phyloP scores from a whole-genome alignment of 2,888 invertebrate species.

The Plusia festucae region DNA sequence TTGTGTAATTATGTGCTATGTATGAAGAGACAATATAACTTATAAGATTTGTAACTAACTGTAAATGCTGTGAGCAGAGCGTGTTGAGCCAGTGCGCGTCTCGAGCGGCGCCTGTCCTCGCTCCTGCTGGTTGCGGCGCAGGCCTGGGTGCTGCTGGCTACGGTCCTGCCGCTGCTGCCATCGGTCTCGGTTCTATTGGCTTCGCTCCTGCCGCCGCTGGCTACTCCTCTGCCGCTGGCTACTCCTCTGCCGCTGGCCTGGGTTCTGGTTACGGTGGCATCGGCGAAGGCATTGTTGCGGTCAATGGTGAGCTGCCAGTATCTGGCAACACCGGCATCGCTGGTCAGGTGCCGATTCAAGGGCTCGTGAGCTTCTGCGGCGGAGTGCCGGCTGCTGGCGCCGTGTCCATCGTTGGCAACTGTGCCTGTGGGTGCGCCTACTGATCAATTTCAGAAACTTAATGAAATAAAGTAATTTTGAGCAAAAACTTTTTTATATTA shows the following conservation, averaged over 20 bases:
- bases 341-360: no score
- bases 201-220: slow-evolving; percentile 5
- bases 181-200: slow-evolving; percentile 1
- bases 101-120: not conserved
- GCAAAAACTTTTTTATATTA: no score
- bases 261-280: slow-evolving; percentile 44
- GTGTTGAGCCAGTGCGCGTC: slow-evolving; percentile 44
- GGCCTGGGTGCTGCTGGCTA: slow-evolving; percentile 1
- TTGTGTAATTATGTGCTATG: not conserved
- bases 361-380: slow-evolving; percentile 49
- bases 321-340: no score
- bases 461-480: no score
- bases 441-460: no score
- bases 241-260: not conserved
- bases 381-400: slow-evolving; percentile 33
- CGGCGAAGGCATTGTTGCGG: slow-evolving; percentile 56
- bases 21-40: not conserved
- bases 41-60: not conserved
- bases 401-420: slow-evolving; percentile 33
- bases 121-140: slow-evolving; percentile 8
- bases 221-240: no score
- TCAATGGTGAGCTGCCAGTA: slow-evolving; percentile 52
- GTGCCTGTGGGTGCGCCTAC: slow-evolving; percentile 32
- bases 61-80: slow-evolving; percentile 28
- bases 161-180: slow-evolving; percentile 5